A percentile compares a stretch with the other conserved stretches of the same genome.
Evolutionary conservation across 2,113 vertebrate species (phyloP).

Genomic region (Bos javanicus): DNA sequence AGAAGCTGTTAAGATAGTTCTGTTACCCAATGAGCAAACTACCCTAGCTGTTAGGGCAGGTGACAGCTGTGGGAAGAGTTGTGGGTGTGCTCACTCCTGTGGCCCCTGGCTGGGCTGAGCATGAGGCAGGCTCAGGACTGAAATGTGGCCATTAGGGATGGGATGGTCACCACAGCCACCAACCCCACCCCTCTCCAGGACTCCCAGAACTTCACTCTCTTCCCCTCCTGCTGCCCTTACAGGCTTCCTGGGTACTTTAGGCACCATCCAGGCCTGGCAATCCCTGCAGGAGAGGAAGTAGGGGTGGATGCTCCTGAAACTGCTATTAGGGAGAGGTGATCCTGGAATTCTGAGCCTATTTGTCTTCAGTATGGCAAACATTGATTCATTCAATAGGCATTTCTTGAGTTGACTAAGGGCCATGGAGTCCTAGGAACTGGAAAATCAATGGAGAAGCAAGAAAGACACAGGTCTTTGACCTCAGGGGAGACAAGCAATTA

Average conservation of each 20-base stretch:
- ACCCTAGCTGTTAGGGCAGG: not conserved
- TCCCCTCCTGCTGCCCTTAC: not conserved
- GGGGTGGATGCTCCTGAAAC: not conserved
- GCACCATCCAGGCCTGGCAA: not conserved
- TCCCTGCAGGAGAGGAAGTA: accelerated
- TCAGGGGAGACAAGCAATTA: not conserved
- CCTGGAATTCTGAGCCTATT: not conserved
- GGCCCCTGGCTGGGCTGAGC: not conserved
- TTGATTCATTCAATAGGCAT: not conserved
- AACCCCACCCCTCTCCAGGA: not conserved
- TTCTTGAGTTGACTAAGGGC: not conserved
- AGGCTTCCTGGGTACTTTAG: not conserved
- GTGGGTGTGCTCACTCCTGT: not conserved
- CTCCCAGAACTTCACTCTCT: not conserved
- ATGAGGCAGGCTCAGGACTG: not conserved
- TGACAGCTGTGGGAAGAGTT: not conserved
- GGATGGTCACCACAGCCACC: not conserved
- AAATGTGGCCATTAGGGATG: not conserved
- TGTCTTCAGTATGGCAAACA: not conserved
- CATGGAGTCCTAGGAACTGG: not conserved
- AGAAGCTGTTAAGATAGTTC: not conserved
- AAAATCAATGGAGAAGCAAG: not conserved
- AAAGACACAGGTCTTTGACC: not conserved
- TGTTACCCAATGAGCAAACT: not conserved
- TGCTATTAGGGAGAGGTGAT: not conserved